Percentiles rank a stretch among this genome's conserved stretches.
These are phyloP conservation scores for Branchipolynoe longqiensis DNA, from an alignment of 2,888 invertebrate species.

Conservation along the genomic window DNA sequence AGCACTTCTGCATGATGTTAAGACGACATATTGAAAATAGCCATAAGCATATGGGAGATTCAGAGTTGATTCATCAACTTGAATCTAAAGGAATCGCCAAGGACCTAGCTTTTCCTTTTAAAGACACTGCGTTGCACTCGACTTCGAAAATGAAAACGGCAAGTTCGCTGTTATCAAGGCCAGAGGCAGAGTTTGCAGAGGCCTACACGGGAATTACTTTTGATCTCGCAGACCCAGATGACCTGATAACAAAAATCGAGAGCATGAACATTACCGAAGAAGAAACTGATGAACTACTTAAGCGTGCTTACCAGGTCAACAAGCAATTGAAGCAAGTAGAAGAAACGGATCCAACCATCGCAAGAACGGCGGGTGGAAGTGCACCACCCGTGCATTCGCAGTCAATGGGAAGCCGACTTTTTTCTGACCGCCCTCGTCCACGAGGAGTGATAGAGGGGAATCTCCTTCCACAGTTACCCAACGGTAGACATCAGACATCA, in stretches of 20 bases:
- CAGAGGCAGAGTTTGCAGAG: too few relatives aligned
- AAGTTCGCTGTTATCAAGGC: constrained; percentile 22
- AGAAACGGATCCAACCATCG: not conserved
- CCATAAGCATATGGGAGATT: not conserved
- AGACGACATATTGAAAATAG: not conserved
- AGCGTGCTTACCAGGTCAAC: not conserved
- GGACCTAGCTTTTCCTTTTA: not conserved
- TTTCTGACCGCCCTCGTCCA: not conserved
- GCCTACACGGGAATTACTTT: not conserved
- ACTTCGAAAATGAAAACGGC: not conserved
- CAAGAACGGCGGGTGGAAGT: not conserved
- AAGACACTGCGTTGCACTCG: not conserved
- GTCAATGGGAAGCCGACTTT: not conserved
- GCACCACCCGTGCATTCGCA: too few relatives aligned
- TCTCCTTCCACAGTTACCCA: not conserved
- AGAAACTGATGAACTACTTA: constrained; percentile 7
- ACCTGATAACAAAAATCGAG: not conserved
- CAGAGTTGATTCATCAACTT: not conserved
- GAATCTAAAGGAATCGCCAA: not conserved
- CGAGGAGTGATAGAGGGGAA: not conserved
- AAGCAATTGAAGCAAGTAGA: not conserved
- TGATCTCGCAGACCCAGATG: constrained; percentile 19
- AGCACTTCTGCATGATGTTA: too few relatives aligned
- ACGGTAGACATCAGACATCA: constrained; percentile 8
- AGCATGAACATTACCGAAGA: not conserved